These are phyloP conservation scores for Drosophila prolongata DNA, from an alignment of 2,888 invertebrate genomes.

Conservation along the genomic window DNA sequence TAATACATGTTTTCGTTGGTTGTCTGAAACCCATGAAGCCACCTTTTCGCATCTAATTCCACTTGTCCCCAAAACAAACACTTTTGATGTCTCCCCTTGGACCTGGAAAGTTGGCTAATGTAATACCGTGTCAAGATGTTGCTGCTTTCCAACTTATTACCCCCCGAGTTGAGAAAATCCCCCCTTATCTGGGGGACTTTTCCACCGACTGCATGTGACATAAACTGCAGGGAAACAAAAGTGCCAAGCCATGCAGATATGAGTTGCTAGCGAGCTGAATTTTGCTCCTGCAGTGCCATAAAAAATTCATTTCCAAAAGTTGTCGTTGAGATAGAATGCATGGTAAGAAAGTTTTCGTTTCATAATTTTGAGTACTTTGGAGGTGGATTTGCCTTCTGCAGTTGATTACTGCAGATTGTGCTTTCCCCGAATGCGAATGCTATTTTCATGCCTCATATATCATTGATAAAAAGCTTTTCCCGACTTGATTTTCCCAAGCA, in stretches of 20 bases:
- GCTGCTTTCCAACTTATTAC: slow-evolving; percentile 17
- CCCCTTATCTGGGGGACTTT: slow-evolving; percentile 12
- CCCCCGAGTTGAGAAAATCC: not conserved
- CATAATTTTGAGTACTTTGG: slow-evolving; percentile 52
- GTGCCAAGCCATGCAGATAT: slow-evolving; percentile 43
- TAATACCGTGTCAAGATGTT: slow-evolving; percentile 33
- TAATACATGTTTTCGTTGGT: too few relatives aligned
- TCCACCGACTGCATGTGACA: slow-evolving; percentile 42
- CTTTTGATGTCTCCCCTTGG: slow-evolving; percentile 11
- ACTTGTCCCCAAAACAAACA: slow-evolving; percentile 9
- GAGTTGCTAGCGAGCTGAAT: slow-evolving; percentile 9
- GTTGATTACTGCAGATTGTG: slow-evolving; percentile 25
- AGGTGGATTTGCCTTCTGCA: slow-evolving; percentile 41
- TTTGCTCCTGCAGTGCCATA: slow-evolving; percentile 35
- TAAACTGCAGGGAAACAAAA: slow-evolving; percentile 49
- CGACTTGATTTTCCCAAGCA: slow-evolving; percentile 31
- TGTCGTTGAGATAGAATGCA: slow-evolving; percentile 34
- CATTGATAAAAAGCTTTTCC: slow-evolving; percentile 39
- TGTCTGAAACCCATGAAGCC: not conserved
- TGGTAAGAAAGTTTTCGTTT: slow-evolving; percentile 52
- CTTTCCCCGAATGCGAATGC: slow-evolving; percentile 6
- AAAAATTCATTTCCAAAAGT: slow-evolving; percentile 66
- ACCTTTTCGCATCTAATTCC: not conserved
- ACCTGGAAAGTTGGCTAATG: slow-evolving; percentile 21
- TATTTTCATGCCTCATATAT: slow-evolving; percentile 32